Evolutionary conservation across 2,113 vertebrate species (phyloP).

Genomic region (Thalassarche chlororhynchos): DNA sequence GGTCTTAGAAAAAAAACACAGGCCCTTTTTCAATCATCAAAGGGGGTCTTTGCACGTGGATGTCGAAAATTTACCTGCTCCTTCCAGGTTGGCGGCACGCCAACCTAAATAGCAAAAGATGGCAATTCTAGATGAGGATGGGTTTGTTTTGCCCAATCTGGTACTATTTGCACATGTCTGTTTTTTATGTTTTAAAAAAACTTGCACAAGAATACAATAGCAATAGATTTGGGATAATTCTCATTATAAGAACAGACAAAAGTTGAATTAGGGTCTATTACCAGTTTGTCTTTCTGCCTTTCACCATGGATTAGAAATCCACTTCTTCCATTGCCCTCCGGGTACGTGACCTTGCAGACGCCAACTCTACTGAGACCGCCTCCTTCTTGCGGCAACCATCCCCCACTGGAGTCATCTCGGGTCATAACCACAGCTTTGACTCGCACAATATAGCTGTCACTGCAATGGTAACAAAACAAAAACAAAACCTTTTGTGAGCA

Average conservation of each 20-base stretch:
- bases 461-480: constrained; percentile 72
- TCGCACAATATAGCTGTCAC: constrained; percentile 99
- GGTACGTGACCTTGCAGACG: constrained; percentile 93
- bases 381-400: constrained; percentile 98
- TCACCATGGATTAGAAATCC: constrained; percentile 98
- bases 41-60: neutral
- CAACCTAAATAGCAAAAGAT: neutral
- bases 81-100: neutral
- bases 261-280: constrained; percentile 74
- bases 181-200: neutral
- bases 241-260: constrained; percentile 37
- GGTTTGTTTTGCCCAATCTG: neutral
- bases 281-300: constrained; percentile 97
- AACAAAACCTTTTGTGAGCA: constrained; percentile 60
- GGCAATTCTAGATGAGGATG: neutral
- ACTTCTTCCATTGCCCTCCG: constrained; percentile 87
- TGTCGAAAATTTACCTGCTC: neutral
- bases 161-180: neutral
- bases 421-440: constrained; percentile 99
- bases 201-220: constrained; percentile 12
- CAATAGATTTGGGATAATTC: constrained; percentile 6
- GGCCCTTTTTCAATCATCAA: neutral
- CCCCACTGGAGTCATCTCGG: constrained; percentile 98
- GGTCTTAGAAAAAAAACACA: neutral
- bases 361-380: constrained; percentile 96